Conservation (phyloP, 2,797 vertebrate genomes). For the Salmo trutta region DNA sequence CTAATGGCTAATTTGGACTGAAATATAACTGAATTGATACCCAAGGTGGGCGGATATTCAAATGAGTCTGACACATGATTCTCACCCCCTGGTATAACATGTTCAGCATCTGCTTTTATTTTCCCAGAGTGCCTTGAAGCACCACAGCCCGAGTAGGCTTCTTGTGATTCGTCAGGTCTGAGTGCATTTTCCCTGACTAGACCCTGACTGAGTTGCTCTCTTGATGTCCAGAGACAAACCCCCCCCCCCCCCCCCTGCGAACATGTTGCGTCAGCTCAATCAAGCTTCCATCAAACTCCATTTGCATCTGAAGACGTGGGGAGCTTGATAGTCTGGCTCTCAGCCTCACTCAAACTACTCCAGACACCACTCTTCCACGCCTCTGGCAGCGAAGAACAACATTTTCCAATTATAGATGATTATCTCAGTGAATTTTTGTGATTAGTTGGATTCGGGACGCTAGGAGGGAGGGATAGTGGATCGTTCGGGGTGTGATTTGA, state of each 20-base stretch:
- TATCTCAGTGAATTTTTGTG: conserved; percentile 48
- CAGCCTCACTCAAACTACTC: conserved; percentile 23
- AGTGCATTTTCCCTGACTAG: conserved; percentile 55
- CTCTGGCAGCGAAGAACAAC: conserved; percentile 47
- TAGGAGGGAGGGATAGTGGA: conserved; percentile 28
- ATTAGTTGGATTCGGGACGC: conserved; percentile 32
- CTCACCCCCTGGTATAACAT: conserved; percentile 17
- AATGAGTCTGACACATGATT: neutral
- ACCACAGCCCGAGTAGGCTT: conserved; percentile 41
- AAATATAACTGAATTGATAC: neutral
- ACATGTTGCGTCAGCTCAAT: conserved; percentile 69
- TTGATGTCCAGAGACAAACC: conserved; percentile 50
- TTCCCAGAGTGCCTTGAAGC: conserved; percentile 39
- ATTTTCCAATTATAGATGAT: conserved; percentile 55
- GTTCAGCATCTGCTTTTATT: conserved; percentile 14
- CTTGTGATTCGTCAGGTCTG: conserved; percentile 56
- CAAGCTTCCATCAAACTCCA: conserved; percentile 65
- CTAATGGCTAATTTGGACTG: neutral
- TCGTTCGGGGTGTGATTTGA: conserved; percentile 27
- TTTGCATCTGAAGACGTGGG: conserved; percentile 42
- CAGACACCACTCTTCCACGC: conserved; percentile 26
- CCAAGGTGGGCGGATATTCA: conserved; percentile 6
- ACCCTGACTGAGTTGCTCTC: conserved; percentile 53
- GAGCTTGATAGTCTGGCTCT: conserved; percentile 21
- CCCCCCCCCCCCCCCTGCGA: conserved; percentile 41